Evolutionary conservation across 1,140 invertebrate genomes (phyloP).

Genomic region (Eubasilissa regina): DNA sequence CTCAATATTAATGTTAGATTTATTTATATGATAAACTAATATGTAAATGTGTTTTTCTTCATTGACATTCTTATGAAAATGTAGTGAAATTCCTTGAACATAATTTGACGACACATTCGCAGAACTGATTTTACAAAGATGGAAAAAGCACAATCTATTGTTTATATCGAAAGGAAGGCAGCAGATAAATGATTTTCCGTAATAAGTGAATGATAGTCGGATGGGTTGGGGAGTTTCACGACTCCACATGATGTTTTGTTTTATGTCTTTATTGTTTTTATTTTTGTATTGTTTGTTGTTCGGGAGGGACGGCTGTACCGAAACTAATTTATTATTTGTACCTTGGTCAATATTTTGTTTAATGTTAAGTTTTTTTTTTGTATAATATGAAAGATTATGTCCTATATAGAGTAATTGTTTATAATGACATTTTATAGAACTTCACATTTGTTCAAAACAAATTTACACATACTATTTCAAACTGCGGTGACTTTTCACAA

Average conservation of each 20-base stretch:
- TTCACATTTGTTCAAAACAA: neutral
- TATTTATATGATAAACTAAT: neutral
- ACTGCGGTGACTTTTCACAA: neutral
- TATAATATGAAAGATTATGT: constrained; percentile 25
- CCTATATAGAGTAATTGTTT: constrained; percentile 1
- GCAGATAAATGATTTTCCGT: no score
- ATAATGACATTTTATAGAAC: neutral
- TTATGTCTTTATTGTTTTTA: neutral
- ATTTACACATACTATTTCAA: neutral
- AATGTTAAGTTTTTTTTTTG: constrained; percentile 37
- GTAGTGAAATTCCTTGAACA: neutral
- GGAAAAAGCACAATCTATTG: no score
- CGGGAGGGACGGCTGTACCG: constrained; percentile 9
- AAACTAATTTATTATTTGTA: constrained; percentile 37
- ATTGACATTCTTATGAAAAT: neutral
- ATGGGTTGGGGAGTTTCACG: neutral
- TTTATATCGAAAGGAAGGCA: no score
- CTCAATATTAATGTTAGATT: neutral
- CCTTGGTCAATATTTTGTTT: constrained; percentile 29
- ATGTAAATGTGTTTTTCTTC: neutral
- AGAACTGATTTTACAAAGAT: neutral
- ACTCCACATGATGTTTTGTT: neutral
- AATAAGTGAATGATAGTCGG: no score
- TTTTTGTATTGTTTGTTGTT: constrained; percentile 22
- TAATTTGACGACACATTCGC: neutral